Percentiles rank a stretch among this genome's conserved stretches.
These are phyloP conservation scores for Platycercus adscitus DNA, from an alignment of 2,113 vertebrate species.

Conservation along the genomic window DNA sequence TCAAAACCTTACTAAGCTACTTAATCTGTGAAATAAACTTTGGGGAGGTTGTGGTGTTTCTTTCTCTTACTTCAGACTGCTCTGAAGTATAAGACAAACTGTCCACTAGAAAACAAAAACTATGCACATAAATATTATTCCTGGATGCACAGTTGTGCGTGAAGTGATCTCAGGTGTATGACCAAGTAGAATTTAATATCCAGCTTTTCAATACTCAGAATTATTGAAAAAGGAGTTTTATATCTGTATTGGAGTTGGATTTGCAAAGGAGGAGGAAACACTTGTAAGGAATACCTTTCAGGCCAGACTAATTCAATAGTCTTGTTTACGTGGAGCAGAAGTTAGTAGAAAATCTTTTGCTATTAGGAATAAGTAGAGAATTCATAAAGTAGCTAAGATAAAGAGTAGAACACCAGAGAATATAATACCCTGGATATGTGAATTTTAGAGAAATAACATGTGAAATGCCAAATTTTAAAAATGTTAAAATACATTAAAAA, in stretches of 20 bases:
- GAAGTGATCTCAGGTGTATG: not conserved
- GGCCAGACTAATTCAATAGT: not conserved
- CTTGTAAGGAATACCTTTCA: not conserved
- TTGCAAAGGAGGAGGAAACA: not conserved
- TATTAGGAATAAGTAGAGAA: not conserved
- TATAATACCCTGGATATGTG: not conserved
- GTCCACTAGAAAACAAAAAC: not conserved
- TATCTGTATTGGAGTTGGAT: not conserved
- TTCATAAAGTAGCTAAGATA: not conserved
- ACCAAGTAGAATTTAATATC: not conserved
- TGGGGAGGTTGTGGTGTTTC: not conserved
- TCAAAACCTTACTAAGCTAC: not conserved
- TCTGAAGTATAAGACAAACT: not conserved
- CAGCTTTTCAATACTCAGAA: not conserved
- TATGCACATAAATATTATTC: not conserved
- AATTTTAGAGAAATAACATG: not conserved
- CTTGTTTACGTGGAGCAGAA: not conserved
- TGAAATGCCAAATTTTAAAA: not conserved
- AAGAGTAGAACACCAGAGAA: not conserved
- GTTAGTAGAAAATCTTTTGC: not conserved
- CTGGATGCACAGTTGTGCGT: not conserved
- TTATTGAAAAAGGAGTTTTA: not conserved
- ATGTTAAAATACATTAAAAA: not conserved
- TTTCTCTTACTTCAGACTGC: not conserved
- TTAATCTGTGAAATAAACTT: not conserved